Base-by-base conservation (phyloP, 1,140 invertebrate genomes). In the Megalopta genalis region DNA sequence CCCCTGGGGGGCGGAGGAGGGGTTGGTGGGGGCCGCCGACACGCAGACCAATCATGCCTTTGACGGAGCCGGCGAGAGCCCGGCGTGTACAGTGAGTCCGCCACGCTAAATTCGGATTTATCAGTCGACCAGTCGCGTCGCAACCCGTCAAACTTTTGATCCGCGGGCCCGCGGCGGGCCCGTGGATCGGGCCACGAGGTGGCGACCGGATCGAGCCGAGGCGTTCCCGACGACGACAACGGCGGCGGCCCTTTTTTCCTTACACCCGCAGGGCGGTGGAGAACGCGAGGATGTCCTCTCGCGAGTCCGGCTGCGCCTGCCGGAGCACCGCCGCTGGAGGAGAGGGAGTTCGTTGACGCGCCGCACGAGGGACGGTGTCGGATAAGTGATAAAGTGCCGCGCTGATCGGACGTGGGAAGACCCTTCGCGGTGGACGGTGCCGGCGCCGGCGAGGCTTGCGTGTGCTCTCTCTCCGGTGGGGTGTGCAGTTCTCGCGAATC, bases 1-100 rank as follows among this genome's bases (percentile, higher is more conserved):
- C 86, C 82, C 85, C 82, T 81, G 77, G 67, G 82, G 82, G 84
- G 73, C 63, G 75, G 64, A 49, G 78, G 62, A 57, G 82, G 67
- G 39, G 78, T 81, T 54, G 79, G 87, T 69, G 75, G 80, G 82
- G 82, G 79, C 88, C 42, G 87, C 71, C 86, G 83, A 84, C 81
- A 79, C 81, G 83, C 82, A 87, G 84, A 88, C 87, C 88, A 88
- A 91, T 90, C 90, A 89, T 88, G 86, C 87, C 88, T 88, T 86
- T 90, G 86, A 84, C 82, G 77, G 86, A 88, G 87, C 88, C 89
- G 90, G 88, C 84, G 81, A 77, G 80, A 82, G 85, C 85, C 89
- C 90, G 89, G 91, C 89, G 88, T 90, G 90, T 87, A 88, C 84
- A n/a, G 82, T 82, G 77, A 83, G 72, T 39, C 65, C 73, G 76